Evolutionary conservation across 2,113 vertebrate genomes (phyloP).

Genomic region (Nothocercus nigrocapillus): DNA sequence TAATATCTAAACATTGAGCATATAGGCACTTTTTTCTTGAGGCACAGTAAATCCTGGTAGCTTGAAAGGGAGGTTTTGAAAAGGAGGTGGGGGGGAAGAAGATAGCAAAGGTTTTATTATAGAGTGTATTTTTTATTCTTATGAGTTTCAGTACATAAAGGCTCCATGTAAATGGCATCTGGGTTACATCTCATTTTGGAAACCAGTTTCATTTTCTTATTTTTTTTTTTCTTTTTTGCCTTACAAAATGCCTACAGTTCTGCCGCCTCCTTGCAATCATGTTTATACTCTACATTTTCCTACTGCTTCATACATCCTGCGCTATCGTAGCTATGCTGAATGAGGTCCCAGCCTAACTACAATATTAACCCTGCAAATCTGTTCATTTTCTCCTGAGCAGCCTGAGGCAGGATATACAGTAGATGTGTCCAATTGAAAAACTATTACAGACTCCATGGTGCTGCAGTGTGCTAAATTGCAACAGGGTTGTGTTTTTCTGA

Average conservation of each 20-base stretch:
- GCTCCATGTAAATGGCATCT: background rate
- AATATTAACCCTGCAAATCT: constrained; percentile 79
- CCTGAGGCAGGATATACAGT: constrained; percentile 59
- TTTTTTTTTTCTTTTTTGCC: too few species aligned
- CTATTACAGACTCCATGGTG: constrained; percentile 48
- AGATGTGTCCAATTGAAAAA: constrained; percentile 75
- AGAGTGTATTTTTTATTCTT: background rate
- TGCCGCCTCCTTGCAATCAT: constrained; percentile 24
- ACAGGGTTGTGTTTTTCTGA: background rate
- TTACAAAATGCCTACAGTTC: background rate
- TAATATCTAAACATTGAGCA: background rate
- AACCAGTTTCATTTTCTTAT: background rate
- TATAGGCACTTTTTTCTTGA: background rate
- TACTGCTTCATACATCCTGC: background rate
- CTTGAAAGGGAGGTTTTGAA: background rate
- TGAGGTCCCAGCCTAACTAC: constrained; percentile 75
- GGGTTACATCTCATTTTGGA: background rate
- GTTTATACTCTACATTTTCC: constrained; percentile 39
- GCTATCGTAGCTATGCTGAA: constrained; percentile 54
- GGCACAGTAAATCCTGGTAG: background rate
- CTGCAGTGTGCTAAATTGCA: constrained; percentile 56
- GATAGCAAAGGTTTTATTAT: background rate
- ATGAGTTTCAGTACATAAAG: background rate
- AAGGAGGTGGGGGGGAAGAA: background rate
- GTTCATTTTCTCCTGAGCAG: constrained; percentile 68